phyloP scores from a whole-genome alignment of 2,797 vertebrate species.

The Cynodonichthys magdalenae region DNA sequence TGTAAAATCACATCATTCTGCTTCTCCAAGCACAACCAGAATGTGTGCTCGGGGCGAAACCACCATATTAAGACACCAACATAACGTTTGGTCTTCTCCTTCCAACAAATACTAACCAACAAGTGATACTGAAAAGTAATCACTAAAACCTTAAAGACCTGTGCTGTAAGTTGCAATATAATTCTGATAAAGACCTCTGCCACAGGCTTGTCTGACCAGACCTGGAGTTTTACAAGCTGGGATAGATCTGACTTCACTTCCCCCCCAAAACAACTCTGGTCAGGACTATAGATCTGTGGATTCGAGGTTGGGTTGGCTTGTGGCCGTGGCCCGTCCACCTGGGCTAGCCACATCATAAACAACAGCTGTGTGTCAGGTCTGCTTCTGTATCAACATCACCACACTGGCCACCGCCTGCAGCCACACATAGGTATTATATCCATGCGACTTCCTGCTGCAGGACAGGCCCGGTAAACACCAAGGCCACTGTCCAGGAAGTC shows the following conservation, averaged over 20 bases:
- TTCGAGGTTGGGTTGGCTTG: constrained; percentile 69
- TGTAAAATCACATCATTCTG: too few relatives aligned
- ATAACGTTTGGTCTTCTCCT: too few relatives aligned
- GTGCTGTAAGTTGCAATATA: not conserved
- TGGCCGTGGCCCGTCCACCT: constrained; percentile 74
- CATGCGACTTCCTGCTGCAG: constrained; percentile 63
- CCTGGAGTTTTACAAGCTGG: constrained; percentile 6
- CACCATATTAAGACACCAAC: too few relatives aligned
- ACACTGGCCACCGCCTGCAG: constrained; percentile 67
- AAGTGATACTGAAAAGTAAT: not conserved
- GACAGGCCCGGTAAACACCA: constrained; percentile 49
- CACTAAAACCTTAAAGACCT: not conserved
- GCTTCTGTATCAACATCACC: constrained; percentile 73
- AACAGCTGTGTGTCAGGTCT: constrained; percentile 71
- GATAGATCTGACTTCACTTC: constrained; percentile 32
- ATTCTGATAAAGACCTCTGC: not conserved
- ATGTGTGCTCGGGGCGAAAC: too few relatives aligned
- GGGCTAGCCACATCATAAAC: constrained; percentile 83
- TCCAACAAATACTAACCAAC: too few relatives aligned
- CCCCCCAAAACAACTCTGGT: constrained; percentile 51
- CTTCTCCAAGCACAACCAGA: too few relatives aligned
- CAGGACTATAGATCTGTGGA: constrained; percentile 84
- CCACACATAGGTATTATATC: constrained; percentile 74
- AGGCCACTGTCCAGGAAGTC: constrained; percentile 70
- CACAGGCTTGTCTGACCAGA: constrained; percentile 23